Evolutionary conservation across 2,888 invertebrate genomes (phyloP).

Genomic region (Boloria euphrosyne): DNA sequence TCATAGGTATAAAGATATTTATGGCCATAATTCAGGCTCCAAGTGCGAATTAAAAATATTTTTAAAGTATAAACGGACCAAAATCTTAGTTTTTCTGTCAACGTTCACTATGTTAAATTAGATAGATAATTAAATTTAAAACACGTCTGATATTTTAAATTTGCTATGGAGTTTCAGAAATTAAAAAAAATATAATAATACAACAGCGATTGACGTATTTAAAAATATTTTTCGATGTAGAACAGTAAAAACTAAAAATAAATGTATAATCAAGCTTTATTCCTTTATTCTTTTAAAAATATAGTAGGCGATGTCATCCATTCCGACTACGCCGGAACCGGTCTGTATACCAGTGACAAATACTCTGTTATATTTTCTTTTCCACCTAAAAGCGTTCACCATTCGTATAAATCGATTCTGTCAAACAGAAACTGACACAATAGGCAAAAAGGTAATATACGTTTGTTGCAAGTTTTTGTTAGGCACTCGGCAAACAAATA

Average conservation of each 20-base stretch:
- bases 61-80: conserved; percentile 6
- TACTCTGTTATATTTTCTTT: conserved; percentile 68
- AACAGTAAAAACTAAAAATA: no score
- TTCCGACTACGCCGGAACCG: conserved; percentile 25
- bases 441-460: conserved; percentile 51
- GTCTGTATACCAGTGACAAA: conserved; percentile 58
- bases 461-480: conserved; percentile 49
- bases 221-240: no score
- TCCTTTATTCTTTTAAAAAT: conserved; percentile 15
- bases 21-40: conserved; percentile 40
- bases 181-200: no score
- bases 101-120: neutral
- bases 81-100: neutral
- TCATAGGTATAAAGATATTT: conserved; percentile 50
- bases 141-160: no score
- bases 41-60: conserved; percentile 36
- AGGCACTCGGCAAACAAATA: conserved; percentile 44
- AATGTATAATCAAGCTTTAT: no score
- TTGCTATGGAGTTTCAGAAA: no score
- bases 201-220: no score
- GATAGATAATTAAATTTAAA: no score
- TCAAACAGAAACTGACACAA: conserved; percentile 65
- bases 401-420: conserved; percentile 68
- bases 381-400: conserved; percentile 69
- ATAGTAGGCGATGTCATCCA: conserved; percentile 10